Evolutionary conservation across 2,797 vertebrate genomes (phyloP).

Genomic region (Sparidentex hasta): DNA sequence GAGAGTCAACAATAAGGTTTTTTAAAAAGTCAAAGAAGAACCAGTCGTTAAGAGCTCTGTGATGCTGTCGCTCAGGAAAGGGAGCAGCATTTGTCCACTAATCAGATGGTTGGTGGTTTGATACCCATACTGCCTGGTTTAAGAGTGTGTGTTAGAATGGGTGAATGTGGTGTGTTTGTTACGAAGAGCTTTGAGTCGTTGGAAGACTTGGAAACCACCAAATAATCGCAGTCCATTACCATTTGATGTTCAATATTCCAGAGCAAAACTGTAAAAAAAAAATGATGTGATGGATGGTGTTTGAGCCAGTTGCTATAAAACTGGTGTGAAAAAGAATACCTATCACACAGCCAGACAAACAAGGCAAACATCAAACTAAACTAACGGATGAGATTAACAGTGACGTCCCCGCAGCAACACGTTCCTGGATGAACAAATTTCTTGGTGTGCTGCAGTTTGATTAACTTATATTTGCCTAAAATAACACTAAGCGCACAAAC

Average conservation of each 20-base stretch:
- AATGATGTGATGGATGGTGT: background rate
- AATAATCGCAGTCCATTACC: no score
- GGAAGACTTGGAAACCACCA: no score
- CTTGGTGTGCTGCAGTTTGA: background rate
- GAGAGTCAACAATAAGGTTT: background rate
- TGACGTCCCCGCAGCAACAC: background rate
- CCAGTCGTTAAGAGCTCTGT: background rate
- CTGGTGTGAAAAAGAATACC: background rate
- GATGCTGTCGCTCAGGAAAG: background rate
- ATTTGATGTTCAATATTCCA: background rate
- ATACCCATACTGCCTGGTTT: no score
- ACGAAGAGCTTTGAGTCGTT: no score
- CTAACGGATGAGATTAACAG: background rate
- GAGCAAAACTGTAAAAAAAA: background rate
- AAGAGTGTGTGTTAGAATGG: no score
- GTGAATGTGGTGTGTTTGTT: no score
- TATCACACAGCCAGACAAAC: background rate
- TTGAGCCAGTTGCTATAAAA: background rate
- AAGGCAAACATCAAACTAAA: background rate
- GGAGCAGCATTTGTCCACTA: no score
- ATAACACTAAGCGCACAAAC: background rate
- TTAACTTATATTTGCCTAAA: background rate
- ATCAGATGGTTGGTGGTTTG: no score
- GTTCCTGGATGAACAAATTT: slow-evolving; percentile 10
- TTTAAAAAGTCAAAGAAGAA: background rate